These are phyloP conservation scores for Tetraodon nigroviridis DNA, from an alignment of 2,113 vertebrate genomes.

Conservation along the genomic window DNA sequence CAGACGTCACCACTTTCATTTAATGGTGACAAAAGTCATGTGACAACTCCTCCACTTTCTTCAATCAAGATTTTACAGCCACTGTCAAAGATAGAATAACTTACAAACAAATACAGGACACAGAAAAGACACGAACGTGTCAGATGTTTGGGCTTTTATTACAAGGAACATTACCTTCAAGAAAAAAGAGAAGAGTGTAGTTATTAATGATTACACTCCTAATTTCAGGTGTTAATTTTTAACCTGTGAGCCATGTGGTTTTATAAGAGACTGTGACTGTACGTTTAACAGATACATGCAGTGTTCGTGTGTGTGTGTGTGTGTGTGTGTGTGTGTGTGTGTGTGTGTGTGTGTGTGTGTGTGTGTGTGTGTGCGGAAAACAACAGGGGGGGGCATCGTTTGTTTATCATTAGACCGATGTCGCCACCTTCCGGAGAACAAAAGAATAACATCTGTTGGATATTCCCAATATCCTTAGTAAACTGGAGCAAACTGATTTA, in stretches of 20 bases:
- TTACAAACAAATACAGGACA: background rate
- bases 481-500: background rate
- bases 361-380: too few species aligned
- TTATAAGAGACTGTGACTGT: too few species aligned
- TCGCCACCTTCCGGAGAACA: constrained; percentile 49
- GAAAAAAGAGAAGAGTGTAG: too few species aligned
- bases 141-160: too few species aligned
- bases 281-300: background rate
- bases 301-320: too few species aligned
- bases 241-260: too few species aligned
- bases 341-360: too few species aligned
- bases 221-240: background rate
- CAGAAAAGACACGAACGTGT: too few species aligned
- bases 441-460: background rate
- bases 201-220: background rate
- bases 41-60: background rate
- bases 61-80: too few species aligned
- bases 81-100: background rate
- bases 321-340: too few species aligned
- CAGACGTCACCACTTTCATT: background rate
- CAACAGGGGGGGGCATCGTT: constrained; percentile 34
- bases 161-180: too few species aligned
- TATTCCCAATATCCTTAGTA: background rate
- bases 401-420: constrained; percentile 3
- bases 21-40: background rate